These are phyloP conservation scores for Brachyopa scutellaris DNA, from an alignment of 2,888 invertebrate species.

Conservation along the genomic window DNA sequence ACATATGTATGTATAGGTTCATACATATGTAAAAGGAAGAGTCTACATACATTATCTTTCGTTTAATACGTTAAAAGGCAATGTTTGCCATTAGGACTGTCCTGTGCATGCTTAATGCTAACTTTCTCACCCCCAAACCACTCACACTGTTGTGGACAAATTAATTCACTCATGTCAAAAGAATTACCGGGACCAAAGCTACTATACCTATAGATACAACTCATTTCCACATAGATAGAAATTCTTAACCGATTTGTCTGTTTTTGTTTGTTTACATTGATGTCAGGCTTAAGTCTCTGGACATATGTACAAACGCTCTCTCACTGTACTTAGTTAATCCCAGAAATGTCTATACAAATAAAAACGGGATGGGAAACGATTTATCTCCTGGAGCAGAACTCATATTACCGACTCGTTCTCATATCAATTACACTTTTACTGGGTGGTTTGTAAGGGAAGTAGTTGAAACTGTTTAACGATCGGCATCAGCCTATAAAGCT, in stretches of 20 bases:
- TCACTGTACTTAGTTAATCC: conserved; percentile 46
- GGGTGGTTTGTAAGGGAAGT: conserved; percentile 31
- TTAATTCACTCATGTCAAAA: conserved; percentile 66
- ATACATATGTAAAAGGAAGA: neutral
- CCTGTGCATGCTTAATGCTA: conserved; percentile 17
- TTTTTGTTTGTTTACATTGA: conserved; percentile 45
- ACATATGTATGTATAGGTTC: neutral
- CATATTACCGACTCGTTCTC: conserved; percentile 42
- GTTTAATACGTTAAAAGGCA: conserved; percentile 50
- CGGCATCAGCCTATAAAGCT: conserved; percentile 35
- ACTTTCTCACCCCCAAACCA: neutral
- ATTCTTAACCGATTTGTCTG: conserved; percentile 40
- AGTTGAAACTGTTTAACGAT: conserved; percentile 57
- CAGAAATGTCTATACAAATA: too few relatives aligned
- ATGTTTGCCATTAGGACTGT: conserved; percentile 29
- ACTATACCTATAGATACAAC: conserved; percentile 8
- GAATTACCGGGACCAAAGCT: conserved; percentile 28
- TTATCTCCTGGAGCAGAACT: conserved; percentile 27
- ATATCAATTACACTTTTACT: conserved; percentile 69
- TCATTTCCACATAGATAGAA: conserved; percentile 27
- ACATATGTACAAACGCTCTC: conserved; percentile 7
- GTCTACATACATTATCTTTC: conserved; percentile 31
- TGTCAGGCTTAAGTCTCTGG: conserved; percentile 30
- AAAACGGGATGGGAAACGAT: too few relatives aligned
- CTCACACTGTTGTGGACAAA: conserved; percentile 15